Conservation (phyloP, 2,113 vertebrate genomes). For the Eulemur macaco region DNA sequence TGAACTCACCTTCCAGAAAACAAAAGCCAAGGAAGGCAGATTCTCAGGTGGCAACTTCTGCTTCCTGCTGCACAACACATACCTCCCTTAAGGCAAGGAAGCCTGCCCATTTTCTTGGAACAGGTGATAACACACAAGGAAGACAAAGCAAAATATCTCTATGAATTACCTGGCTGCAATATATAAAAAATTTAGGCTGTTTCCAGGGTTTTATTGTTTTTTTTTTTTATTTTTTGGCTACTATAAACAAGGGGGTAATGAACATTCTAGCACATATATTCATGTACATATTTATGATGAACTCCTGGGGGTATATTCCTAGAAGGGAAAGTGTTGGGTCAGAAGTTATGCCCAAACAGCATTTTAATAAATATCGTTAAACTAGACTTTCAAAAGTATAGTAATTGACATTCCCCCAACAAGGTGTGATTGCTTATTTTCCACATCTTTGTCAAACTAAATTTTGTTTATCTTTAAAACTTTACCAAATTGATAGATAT, state of each 20-base stretch:
- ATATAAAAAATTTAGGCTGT: not conserved
- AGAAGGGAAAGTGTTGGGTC: not conserved
- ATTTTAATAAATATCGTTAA: constrained; percentile 1
- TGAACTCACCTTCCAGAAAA: not conserved
- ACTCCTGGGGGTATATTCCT: not conserved
- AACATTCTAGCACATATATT: not conserved
- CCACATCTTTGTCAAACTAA: not conserved
- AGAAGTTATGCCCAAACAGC: not conserved
- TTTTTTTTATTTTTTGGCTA: not conserved
- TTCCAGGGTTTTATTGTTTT: not conserved
- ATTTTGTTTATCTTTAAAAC: not conserved
- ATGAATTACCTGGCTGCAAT: not conserved
- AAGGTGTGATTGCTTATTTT: not conserved
- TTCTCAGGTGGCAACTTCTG: not conserved
- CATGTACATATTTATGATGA: not conserved
- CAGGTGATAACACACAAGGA: not conserved
- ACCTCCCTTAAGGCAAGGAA: not conserved
- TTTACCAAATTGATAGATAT: not conserved
- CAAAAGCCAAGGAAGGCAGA: not conserved
- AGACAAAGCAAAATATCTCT: not conserved
- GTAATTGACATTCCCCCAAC: not conserved
- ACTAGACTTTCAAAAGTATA: not conserved
- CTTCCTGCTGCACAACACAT: not conserved
- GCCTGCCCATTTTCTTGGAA: not conserved
- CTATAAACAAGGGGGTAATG: not conserved